Base-by-base conservation (phyloP, 1,140 invertebrate species). In the Pseudomyrmex dendroicus region DNA sequence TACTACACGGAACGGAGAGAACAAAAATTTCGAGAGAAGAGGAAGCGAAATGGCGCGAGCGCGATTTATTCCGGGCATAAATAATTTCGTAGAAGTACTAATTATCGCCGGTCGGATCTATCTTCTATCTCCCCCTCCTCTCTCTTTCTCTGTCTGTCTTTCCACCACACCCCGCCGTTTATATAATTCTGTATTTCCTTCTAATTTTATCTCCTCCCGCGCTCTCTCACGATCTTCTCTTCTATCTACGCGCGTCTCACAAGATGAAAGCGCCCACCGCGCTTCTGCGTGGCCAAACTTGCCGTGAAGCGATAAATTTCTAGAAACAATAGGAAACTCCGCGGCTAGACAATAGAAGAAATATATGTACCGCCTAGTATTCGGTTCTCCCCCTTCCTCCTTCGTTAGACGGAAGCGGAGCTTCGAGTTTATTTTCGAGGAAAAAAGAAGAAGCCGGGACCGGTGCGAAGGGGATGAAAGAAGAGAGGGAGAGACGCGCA, bases 281-380 rank as follows among this genome's bases (percentile, higher is more conserved):
- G 90, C 89, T 92, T 90, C 84, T 86, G 88, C 86, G 84, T 90
- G 84, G 85, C 90, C 90, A 93, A 93, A 93, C 91, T 93, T 92
- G 85, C 92, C 93, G 89, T 93, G 92, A 92, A 93, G 89, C 91
- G 91, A 93, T 93, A 93, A 93, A 93, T 93, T 89, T 93, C 88
- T 84, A 90, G 91, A 93, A 93, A 93, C 92, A 93, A 93, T 93
- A 93, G 92, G 90, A 93, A 93, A 93, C 92, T 93, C 91, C 78
- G 73, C 62, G 50, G 86, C 90, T 93, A 93, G 91, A 93, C 92
- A 93, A 93, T 93, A 93, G 92, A 93, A 93, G 91, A 93, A 93
- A 93, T 93, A 91, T 92, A 92, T 90, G 72, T 84, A 82, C 84
- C 68, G 77, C 78, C 82, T 84, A 87, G 84, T 82, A 82, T 77